Percentiles rank a stretch among this genome's conserved stretches.
Evolutionary conservation across 1,140 invertebrate species (phyloP).

Genomic region (Dendroctonus valens): DNA sequence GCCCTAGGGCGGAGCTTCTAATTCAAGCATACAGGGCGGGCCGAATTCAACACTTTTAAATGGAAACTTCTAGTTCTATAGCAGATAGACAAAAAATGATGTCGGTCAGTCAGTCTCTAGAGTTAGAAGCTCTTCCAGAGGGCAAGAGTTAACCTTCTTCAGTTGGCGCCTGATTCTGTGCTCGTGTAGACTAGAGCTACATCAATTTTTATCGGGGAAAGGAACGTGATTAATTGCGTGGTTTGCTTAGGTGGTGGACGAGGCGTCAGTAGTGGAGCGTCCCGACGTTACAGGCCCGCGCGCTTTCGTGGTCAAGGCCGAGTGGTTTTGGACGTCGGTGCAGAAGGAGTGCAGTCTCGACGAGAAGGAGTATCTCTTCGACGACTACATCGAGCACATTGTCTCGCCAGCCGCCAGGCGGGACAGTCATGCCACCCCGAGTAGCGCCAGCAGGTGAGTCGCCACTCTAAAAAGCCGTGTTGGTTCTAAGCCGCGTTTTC

Average conservation of each 20-base stretch:
- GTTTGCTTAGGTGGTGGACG: conserved; percentile 71
- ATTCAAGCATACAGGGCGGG: too few species aligned
- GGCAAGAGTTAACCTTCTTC: too few species aligned
- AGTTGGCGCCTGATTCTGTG: too few species aligned
- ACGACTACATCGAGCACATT: conserved; percentile 53
- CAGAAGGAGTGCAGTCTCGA: conserved; percentile 91
- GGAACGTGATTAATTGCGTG: conserved; percentile 21
- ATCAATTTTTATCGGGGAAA: too few species aligned
- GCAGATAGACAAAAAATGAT: too few species aligned
- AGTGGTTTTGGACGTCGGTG: conserved; percentile 98
- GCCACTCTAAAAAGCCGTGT: background rate
- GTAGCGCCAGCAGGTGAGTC: conserved; percentile 45
- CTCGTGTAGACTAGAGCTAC: too few species aligned
- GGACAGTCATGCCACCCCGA: conserved; percentile 58
- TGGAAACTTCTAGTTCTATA: too few species aligned
- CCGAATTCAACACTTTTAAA: too few species aligned
- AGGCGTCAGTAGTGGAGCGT: conserved; percentile 66
- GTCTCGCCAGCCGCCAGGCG: conserved; percentile 57
- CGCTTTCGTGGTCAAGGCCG: conserved; percentile 78
- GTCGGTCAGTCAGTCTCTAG: too few species aligned
- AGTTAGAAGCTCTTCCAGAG: too few species aligned
- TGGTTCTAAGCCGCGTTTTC: background rate
- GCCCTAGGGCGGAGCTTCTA: too few species aligned
- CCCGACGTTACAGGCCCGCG: conserved; percentile 60
- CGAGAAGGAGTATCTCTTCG: conserved; percentile 84